These are phyloP conservation scores for Neolamprologus devosi DNA, from an alignment of 2,113 vertebrate genomes.

Conservation along the genomic window DNA sequence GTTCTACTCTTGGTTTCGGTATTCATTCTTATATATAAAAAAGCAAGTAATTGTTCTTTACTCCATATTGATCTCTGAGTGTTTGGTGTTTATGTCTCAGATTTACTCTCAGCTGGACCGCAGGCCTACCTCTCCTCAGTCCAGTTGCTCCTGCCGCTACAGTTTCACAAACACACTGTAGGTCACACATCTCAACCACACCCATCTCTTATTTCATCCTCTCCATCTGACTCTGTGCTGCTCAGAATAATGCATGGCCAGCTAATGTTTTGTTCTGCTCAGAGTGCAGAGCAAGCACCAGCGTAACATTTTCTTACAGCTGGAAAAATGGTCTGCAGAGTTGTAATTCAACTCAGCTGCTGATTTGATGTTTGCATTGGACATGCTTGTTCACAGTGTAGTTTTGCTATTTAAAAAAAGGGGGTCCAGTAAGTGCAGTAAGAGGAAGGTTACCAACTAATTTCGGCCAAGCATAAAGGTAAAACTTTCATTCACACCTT, in stretches of 20 bases:
- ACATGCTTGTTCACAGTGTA: not conserved
- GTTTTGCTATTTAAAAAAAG: not conserved
- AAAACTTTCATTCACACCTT: not conserved
- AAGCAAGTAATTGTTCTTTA: not conserved
- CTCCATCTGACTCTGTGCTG: not conserved
- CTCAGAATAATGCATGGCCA: conserved; percentile 19
- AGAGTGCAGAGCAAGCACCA: not conserved
- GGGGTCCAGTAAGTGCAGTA: not conserved
- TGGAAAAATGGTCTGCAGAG: not conserved
- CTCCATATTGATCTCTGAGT: conserved; percentile 12
- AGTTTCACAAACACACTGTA: conserved; percentile 1
- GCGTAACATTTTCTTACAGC: not conserved
- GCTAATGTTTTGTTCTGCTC: conserved; percentile 1
- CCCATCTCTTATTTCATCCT: conserved; percentile 54
- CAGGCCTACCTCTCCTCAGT: not conserved
- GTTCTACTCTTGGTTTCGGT: not conserved
- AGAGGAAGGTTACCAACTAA: not conserved
- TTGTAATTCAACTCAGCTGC: not conserved
- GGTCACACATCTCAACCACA: conserved; percentile 29
- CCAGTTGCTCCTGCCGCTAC: conserved; percentile 3
- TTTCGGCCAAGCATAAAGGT: not conserved
- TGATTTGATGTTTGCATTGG: not conserved
- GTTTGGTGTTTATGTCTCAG: conserved; percentile 15
- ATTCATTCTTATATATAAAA: not conserved
- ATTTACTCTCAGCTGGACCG: not conserved